Conservation (phyloP, 1,140 invertebrate genomes). For the Bicyclus anynana region DNA sequence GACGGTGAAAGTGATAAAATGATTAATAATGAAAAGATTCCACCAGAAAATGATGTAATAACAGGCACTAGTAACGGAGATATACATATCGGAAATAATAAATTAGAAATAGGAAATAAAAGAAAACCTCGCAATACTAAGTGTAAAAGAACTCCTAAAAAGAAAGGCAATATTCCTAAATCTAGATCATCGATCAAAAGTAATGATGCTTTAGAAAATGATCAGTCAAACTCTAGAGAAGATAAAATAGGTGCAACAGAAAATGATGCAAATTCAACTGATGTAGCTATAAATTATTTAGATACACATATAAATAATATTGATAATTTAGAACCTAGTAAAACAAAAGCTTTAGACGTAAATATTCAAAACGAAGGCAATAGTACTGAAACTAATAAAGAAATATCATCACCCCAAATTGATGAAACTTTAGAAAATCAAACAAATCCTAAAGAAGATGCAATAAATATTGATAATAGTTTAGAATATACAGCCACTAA, state of each 20-base stretch:
- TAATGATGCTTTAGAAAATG: neutral
- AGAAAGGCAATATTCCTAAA: neutral
- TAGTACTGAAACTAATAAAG: no score
- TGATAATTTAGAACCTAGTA: no score
- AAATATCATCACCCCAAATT: neutral
- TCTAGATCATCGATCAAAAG: neutral
- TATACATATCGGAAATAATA: neutral
- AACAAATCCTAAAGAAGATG: slow-evolving; percentile 9
- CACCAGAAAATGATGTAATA: no score
- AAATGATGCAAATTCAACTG: no score
- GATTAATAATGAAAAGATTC: neutral
- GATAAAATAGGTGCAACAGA: no score
- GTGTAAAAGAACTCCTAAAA: neutral
- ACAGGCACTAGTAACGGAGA: no score
- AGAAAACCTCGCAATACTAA: no score
- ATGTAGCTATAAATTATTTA: no score
- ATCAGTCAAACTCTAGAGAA: neutral
- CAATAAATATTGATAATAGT: neutral
- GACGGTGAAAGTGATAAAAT: neutral
- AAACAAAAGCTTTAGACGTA: no score
- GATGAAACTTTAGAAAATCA: neutral
- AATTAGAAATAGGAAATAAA: neutral
- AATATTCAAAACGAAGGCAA: no score
- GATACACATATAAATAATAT: no score
- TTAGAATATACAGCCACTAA: neutral